Evolutionary conservation across 2,797 vertebrate genomes (phyloP).

Genomic region (Apogon talboti): DNA sequence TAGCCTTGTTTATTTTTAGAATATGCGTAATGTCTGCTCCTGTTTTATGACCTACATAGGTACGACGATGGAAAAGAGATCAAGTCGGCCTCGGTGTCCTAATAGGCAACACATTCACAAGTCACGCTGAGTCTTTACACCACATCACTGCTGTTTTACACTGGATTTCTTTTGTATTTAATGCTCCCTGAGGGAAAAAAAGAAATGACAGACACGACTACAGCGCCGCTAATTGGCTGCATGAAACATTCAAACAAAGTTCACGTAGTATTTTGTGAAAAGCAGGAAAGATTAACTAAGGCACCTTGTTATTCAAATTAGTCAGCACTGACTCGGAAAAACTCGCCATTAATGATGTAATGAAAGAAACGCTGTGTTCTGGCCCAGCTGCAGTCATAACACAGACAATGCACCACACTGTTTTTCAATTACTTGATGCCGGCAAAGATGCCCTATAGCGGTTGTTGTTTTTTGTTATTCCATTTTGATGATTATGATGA

Average conservation of each 20-base stretch:
- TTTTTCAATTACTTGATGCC: conserved; percentile 65
- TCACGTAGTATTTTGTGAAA: conserved; percentile 42
- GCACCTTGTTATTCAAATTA: conserved; percentile 72
- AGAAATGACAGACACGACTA: conserved; percentile 28
- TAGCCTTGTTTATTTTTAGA: conserved; percentile 7
- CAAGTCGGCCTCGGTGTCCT: conserved; percentile 27
- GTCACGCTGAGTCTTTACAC: conserved; percentile 32
- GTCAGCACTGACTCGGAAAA: conserved; percentile 47
- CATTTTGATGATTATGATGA: conserved; percentile 61
- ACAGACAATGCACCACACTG: conserved; percentile 56
- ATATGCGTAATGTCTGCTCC: neutral
- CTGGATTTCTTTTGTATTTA: conserved; percentile 52
- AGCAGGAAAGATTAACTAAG: conserved; percentile 46
- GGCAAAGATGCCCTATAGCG: conserved; percentile 57
- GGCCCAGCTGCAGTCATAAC: conserved; percentile 58
- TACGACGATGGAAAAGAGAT: conserved; percentile 29
- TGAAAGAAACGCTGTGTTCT: conserved; percentile 44
- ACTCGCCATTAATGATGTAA: conserved; percentile 69
- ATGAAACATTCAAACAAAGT: conserved; percentile 64
- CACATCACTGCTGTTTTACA: conserved; percentile 43
- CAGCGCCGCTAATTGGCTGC: conserved; percentile 66
- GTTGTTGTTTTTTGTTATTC: conserved; percentile 56
- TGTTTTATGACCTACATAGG: conserved; percentile 6
- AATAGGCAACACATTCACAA: conserved; percentile 39
- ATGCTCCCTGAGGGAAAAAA: conserved; percentile 31